Conservation (phyloP, 2,888 invertebrate genomes). For the Hybos culiciformis region DNA sequence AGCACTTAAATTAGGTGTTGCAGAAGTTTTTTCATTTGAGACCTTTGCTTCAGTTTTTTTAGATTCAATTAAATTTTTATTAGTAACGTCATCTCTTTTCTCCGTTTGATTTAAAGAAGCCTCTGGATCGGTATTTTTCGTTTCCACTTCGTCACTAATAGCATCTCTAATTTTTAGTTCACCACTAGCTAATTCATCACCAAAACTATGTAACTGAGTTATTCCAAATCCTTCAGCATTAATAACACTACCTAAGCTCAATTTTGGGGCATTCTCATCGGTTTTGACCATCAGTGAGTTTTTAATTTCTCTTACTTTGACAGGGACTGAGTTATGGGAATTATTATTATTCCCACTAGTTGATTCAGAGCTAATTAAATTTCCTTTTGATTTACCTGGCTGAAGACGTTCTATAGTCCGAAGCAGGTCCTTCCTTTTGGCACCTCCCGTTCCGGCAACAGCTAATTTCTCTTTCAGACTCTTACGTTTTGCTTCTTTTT, state of each 20-base stretch:
- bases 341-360: not conserved
- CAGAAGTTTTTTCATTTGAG: constrained; percentile 53
- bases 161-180: constrained; percentile 18
- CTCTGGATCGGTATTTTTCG: constrained; percentile 4
- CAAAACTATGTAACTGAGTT: constrained; percentile 53
- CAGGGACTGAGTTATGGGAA: constrained; percentile 37
- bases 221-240: constrained; percentile 53
- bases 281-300: constrained; percentile 44
- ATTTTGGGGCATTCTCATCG: constrained; percentile 59
- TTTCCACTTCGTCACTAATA: constrained; percentile 18
- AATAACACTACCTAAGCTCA: constrained; percentile 73
- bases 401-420: constrained; percentile 72
- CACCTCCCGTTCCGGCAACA: constrained; percentile 23
- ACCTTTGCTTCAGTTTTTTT: constrained; percentile 21
- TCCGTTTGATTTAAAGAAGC: constrained; percentile 3
- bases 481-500: constrained; percentile 35
- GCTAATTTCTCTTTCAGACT: constrained; percentile 33
- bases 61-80: constrained; percentile 17
- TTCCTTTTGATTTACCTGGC: constrained; percentile 79
- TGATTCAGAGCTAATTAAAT: constrained; percentile 48
- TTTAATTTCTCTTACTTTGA: constrained; percentile 44
- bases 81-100: constrained; percentile 19
- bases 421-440: constrained; percentile 55
- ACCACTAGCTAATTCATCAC: constrained; percentile 33
- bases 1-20: constrained; percentile 75